Evolutionary conservation across 1,140 invertebrate genomes (phyloP), one percentile per base, ranked within the genome.

Genomic region (Ips nitidus): DNA sequence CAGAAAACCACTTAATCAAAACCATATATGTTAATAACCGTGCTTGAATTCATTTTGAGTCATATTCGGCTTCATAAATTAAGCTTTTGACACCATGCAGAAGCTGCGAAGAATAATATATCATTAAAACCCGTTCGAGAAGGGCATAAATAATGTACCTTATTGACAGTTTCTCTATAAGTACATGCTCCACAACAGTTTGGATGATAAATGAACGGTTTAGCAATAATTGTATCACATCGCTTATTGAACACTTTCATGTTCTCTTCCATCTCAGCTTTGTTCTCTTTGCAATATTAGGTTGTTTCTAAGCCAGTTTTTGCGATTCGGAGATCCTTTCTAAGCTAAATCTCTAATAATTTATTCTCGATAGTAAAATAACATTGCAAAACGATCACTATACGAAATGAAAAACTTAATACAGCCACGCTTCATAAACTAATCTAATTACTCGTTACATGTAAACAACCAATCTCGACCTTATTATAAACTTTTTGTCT

Each of bases 141-240:
- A 38, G 59, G 59, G 59, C 37, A 61, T 61, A 61, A 61, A 61
- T 61, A 61, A 61, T 39, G 59, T 61, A 8, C 41, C 59, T 45
- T 61, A 61, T 61, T 61, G 59, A 61, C 59, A 61, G 59, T 61
- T 40, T 61, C 59, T 61, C 59, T 61, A 61, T 61, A 61, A 61
- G 59, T 61, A 61, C 59, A 61, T 61, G 59, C 59, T 47, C 59
- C 59, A 47, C 7, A 61, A 61, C 59, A 61, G 59, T 61, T 61
- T 47, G 41, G 41, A 61, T 61, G 59, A 61, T 61, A 61, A 61
- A 61, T 61, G 59, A 45, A 61, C 22, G 59, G 4, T 47, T 61
- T 61, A 47, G 42, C 45, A 50, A 50, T 61, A 61, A 61, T 61
- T 61, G 59, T 61, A 45, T 61, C 59, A 61, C 43, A 61, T 45